Conservation (phyloP, 2,113 vertebrate species). For the Arizona elegans region DNA sequence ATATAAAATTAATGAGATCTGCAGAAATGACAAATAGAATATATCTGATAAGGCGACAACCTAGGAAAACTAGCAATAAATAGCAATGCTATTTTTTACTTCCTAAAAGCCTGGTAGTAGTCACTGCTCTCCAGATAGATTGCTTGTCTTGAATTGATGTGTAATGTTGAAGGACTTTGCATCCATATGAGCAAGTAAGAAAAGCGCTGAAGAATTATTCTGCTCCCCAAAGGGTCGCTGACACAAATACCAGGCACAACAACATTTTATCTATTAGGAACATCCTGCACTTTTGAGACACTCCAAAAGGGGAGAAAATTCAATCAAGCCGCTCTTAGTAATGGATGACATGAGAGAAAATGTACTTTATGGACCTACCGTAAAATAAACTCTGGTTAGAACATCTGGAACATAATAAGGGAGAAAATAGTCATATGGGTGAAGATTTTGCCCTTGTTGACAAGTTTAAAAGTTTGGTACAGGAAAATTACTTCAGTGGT, state of each 20-base stretch:
- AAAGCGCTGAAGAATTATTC: conserved; percentile 44
- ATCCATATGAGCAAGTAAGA: conserved; percentile 29
- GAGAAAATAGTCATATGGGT: not conserved
- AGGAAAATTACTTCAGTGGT: conserved; percentile 6
- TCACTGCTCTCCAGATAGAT: conserved; percentile 45
- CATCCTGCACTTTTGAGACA: conserved; percentile 41
- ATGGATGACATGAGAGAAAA: conserved; percentile 46
- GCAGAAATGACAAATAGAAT: conserved; percentile 30
- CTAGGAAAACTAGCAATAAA: conserved; percentile 26
- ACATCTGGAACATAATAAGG: conserved; percentile 1
- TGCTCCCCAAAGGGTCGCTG: conserved; percentile 37
- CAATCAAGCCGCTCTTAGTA: conserved; percentile 49
- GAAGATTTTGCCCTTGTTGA: not conserved
- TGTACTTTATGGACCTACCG: conserved; percentile 33
- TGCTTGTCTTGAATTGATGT: conserved; percentile 40
- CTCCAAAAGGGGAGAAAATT: conserved; percentile 27
- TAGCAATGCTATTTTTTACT: conserved; percentile 41
- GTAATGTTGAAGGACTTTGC: conserved; percentile 30
- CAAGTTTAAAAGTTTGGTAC: conserved; percentile 2
- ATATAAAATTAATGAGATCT: conserved; percentile 34
- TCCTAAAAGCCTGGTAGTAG: conserved; percentile 46
- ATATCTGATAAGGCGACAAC: not conserved
- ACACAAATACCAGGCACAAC: conserved; percentile 58
- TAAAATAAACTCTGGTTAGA: conserved; percentile 50
- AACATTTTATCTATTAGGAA: conserved; percentile 55